Percentiles rank a stretch among this genome's conserved stretches.
These are phyloP conservation scores for Stenurella melanura DNA, from an alignment of 2,888 invertebrate species.

Conservation along the genomic window DNA sequence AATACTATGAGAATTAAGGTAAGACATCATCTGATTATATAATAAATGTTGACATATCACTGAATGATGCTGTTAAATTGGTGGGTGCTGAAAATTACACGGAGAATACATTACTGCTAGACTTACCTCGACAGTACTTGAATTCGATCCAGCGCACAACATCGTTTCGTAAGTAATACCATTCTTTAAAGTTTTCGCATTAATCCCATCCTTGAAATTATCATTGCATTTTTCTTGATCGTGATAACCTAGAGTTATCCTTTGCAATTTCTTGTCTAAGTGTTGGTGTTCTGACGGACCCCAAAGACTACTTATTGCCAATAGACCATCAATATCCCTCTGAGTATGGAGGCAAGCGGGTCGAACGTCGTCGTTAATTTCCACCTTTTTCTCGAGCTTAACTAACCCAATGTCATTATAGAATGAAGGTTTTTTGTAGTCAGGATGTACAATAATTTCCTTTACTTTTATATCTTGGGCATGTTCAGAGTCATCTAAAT, in stretches of 20 bases:
- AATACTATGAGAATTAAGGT: no score
- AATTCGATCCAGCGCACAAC: background rate
- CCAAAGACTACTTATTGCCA: background rate
- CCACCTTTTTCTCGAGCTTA: constrained; percentile 12
- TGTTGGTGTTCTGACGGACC: background rate
- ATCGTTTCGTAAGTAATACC: background rate
- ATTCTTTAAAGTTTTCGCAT: background rate
- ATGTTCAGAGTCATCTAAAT: background rate
- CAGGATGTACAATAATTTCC: background rate
- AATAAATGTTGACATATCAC: no score
- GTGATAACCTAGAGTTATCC: background rate
- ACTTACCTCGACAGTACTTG: background rate
- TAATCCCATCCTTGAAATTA: background rate
- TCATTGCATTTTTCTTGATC: background rate
- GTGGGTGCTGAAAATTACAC: no score
- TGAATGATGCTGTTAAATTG: no score
- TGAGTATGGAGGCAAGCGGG: constrained; percentile 24
- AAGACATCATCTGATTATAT: no score
- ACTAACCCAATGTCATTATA: constrained; percentile 34
- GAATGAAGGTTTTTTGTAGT: background rate
- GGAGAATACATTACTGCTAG: no score
- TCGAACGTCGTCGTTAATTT: background rate
- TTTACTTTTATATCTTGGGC: background rate
- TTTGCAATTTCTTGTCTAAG: background rate
- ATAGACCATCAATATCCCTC: background rate